These are phyloP conservation scores for Glossophaga mutica DNA, from an alignment of 2,797 vertebrate species.

Conservation along the genomic window DNA sequence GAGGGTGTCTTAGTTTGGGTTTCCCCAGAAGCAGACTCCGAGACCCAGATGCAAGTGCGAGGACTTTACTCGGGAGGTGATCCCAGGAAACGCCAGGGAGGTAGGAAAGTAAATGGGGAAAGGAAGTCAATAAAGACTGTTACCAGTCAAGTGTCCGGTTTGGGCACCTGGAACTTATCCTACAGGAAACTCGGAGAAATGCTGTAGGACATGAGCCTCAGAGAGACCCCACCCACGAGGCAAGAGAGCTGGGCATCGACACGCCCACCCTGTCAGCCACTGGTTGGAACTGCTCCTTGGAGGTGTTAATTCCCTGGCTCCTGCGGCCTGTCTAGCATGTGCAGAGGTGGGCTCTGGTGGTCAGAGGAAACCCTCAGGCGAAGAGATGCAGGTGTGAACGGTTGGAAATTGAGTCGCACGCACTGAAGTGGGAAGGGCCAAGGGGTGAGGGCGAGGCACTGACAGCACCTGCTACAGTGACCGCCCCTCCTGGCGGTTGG, in stretches of 20 bases:
- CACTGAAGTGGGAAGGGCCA: background rate
- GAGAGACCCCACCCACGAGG: background rate
- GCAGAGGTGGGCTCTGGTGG: background rate
- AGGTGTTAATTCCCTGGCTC: background rate
- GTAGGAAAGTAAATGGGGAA: background rate
- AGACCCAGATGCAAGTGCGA: background rate
- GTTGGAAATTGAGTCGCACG: background rate
- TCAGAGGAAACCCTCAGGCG: background rate
- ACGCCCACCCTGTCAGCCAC: background rate
- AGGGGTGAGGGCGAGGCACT: background rate
- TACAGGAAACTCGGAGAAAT: background rate
- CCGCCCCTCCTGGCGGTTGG: background rate
- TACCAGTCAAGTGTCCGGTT: background rate
- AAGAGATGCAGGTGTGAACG: background rate
- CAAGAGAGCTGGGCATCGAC: background rate
- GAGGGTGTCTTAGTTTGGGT: background rate
- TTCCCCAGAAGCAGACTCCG: background rate
- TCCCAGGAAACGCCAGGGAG: background rate
- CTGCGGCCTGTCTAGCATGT: background rate
- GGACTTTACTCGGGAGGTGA: background rate
- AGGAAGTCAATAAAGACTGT: background rate
- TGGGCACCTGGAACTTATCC: background rate
- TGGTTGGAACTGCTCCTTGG: background rate
- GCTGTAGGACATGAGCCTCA: background rate
- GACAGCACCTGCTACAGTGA: background rate